phyloP scores from a whole-genome alignment of 2,797 vertebrate species.

The Dryobates pubescens region DNA sequence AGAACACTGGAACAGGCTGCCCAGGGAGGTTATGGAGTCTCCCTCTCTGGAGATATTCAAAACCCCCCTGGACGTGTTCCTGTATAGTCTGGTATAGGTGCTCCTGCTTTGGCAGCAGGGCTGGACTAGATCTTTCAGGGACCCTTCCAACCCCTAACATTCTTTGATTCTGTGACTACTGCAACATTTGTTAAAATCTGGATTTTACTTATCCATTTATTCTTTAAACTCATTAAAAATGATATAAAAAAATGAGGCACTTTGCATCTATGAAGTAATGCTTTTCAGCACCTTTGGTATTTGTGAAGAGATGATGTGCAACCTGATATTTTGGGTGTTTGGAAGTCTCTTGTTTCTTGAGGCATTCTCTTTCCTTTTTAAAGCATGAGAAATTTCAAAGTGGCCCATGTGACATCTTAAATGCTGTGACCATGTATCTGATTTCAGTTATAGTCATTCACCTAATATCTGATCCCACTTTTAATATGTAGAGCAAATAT shows the following conservation, averaged over 20 bases:
- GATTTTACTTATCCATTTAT: neutral
- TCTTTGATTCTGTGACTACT: neutral
- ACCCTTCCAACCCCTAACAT: too few species aligned
- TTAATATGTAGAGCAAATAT: neutral
- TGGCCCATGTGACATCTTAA: neutral
- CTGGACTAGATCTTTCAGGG: too few species aligned
- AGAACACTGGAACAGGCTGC: too few species aligned
- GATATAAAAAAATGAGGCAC: neutral
- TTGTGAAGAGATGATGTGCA: neutral
- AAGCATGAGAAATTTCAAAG: neutral
- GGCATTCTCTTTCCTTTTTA: neutral
- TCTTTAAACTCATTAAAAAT: neutral
- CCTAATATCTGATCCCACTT: neutral
- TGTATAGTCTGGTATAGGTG: too few species aligned
- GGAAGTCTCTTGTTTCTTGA: neutral
- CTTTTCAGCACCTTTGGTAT: accelerated
- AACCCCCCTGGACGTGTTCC: too few species aligned
- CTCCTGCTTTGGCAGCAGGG: too few species aligned
- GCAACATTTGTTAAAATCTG: neutral
- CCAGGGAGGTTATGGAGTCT: too few species aligned
- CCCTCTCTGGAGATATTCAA: too few species aligned
- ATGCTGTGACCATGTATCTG: neutral
- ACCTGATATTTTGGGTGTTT: neutral
- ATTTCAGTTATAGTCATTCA: neutral
- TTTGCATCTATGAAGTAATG: neutral